These are phyloP conservation scores for Platorchestia sp. DNA, from an alignment of 1,140 invertebrate genomes.

Conservation along the genomic window DNA sequence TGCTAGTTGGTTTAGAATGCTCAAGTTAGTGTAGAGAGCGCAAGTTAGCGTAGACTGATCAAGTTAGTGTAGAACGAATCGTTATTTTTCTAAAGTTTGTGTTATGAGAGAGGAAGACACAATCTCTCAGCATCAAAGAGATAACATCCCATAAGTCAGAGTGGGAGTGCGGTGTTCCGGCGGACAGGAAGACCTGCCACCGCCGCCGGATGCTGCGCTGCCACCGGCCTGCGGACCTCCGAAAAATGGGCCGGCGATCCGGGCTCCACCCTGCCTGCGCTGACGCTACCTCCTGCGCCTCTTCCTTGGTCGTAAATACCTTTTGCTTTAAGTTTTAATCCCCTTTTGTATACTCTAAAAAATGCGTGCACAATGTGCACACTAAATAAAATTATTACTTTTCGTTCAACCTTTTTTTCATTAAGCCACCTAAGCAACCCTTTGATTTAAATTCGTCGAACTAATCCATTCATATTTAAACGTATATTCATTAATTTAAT, in stretches of 20 bases:
- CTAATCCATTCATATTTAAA: too few relatives aligned
- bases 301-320: not conserved
- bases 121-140: slow-evolving; percentile 34
- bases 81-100: not conserved
- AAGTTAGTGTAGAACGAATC: not conserved
- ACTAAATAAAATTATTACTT: too few relatives aligned
- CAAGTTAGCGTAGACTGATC: too few relatives aligned
- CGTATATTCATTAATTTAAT: too few relatives aligned
- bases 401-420: too few relatives aligned
- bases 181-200: slow-evolving; percentile 52
- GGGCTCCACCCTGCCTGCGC: not conserved
- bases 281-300: not conserved
- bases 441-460: too few relatives aligned
- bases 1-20: too few relatives aligned
- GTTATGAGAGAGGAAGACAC: slow-evolving; percentile 16
- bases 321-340: not conserved
- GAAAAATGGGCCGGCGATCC: not conserved
- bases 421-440: too few relatives aligned
- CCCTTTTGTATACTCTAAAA: not conserved
- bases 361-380: too few relatives aligned
- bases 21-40: too few relatives aligned
- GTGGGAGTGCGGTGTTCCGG: slow-evolving; percentile 33
- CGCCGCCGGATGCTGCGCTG: slow-evolving; percentile 54
- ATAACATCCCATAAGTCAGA: slow-evolving; percentile 40
- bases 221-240: slow-evolving; percentile 11